Evolutionary conservation across 2,888 invertebrate genomes (phyloP), one percentile per base, ranked within the genome.

Genomic region (Erebia epiphron): DNA sequence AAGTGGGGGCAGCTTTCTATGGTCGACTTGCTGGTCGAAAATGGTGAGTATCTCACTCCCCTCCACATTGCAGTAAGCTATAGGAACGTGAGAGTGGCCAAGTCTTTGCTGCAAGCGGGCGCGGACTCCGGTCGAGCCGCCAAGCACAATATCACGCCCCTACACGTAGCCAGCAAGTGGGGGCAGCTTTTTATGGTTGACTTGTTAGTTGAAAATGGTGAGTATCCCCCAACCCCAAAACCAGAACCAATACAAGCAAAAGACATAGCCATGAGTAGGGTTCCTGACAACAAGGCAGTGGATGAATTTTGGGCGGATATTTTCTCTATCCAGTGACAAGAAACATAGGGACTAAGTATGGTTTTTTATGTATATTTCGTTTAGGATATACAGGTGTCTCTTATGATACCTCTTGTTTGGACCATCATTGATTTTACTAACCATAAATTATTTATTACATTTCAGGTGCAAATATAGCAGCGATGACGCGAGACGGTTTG

Each of bases 21-120:
- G 96, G 97, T 98, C 41, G 96, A 96, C 71, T 91, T 99, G 76
- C 94, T 99, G 73, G 94, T 99, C 63, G 97, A 97, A 79, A 96
- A 97, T 74, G 93, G 94, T 93, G 79, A 84, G 75, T 49, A 46
- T 21, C 90, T 99, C 99, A 21, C 0, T 95, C 99, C 99, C 0
- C 99, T 99, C 46, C 99, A 99, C 91, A 99, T 99, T 80, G 98
- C 99, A 21, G 97, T 99, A 4, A 99, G 99, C 94, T 99, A 99
- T 89, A 99, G 99, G 68, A 99, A 99, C 90, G 97, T 98, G 75
- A 97, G 97, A 79, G 98, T 99, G 74, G 99, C 98, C 3, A 96
- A 95, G 74, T 94, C 99, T 68, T 94, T 99, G 63, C 95, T 99
- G 66, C 96, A 97, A 73, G 96, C 97, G 80, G 98, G 98, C 46